Evolutionary conservation across 2,888 invertebrate species (phyloP).

Genomic region (Catocala nupta): DNA sequence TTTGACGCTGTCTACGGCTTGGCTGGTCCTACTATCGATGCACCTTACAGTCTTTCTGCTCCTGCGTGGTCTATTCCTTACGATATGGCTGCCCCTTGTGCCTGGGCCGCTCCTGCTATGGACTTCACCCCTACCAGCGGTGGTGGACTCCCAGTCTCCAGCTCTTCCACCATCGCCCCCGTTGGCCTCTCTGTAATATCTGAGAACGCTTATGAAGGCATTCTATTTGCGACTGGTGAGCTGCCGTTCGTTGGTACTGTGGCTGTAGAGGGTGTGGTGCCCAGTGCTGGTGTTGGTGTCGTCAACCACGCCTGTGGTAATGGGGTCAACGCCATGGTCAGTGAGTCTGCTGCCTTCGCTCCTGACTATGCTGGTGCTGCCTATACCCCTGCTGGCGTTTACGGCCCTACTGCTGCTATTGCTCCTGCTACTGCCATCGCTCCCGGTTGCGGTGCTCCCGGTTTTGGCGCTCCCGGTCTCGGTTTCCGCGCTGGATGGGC

Average conservation of each 20-base stretch:
- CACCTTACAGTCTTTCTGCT: slow-evolving; percentile 7
- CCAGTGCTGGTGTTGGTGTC: slow-evolving; percentile 59
- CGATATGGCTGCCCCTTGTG: slow-evolving; percentile 6
- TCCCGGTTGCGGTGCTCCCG: slow-evolving; percentile 11
- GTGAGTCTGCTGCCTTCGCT: slow-evolving; percentile 27
- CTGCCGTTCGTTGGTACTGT: slow-evolving; percentile 67
- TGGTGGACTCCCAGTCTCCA: slow-evolving; percentile 58
- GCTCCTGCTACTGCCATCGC: slow-evolving; percentile 3
- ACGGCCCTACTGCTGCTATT: slow-evolving; percentile 9
- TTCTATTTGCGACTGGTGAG: slow-evolving; percentile 59
- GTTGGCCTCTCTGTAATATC: slow-evolving; percentile 60
- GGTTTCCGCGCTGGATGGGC: slow-evolving; percentile 1
- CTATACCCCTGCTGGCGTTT: too few species aligned
- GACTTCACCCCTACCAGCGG: slow-evolving; percentile 57
- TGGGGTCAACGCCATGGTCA: slow-evolving; percentile 49
- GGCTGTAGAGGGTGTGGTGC: slow-evolving; percentile 59
- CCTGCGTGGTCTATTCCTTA: neutral
- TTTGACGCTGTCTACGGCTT: slow-evolving; percentile 1
- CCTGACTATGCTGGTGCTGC: neutral
- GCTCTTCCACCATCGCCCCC: slow-evolving; percentile 57
- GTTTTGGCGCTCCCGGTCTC: too few species aligned
- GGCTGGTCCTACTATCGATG: neutral
- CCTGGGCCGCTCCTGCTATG: slow-evolving; percentile 37
- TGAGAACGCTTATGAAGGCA: slow-evolving; percentile 64
- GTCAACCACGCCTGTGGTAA: slow-evolving; percentile 64